These are phyloP conservation scores for Podilymbus podiceps DNA, from an alignment of 2,113 vertebrate genomes.

Conservation along the genomic window DNA sequence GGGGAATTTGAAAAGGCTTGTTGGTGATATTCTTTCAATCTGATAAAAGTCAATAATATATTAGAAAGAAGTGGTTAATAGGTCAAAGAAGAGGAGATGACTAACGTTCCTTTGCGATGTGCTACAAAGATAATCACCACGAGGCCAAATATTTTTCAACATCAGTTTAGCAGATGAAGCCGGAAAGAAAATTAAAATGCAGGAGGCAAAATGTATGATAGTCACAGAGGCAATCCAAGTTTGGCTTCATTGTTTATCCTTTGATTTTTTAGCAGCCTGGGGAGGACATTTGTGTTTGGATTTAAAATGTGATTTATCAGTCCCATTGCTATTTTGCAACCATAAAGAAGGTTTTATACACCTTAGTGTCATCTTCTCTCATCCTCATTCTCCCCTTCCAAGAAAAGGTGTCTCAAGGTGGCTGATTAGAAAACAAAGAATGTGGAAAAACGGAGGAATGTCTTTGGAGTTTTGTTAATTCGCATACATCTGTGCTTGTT, in stretches of 20 bases:
- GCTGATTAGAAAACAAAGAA: not conserved
- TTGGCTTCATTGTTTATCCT: constrained; percentile 8
- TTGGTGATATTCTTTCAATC: not conserved
- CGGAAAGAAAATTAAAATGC: constrained; percentile 32
- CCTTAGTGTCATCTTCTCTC: not conserved
- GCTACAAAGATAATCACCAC: not conserved
- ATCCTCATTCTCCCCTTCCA: not conserved
- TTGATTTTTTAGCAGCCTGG: not conserved
- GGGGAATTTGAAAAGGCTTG: not conserved
- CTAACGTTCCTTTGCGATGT: not conserved
- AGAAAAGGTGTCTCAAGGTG: not conserved
- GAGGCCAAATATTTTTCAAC: not conserved
- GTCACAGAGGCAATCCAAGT: not conserved
- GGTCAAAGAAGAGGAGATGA: not conserved
- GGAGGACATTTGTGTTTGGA: not conserved
- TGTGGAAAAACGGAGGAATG: not conserved
- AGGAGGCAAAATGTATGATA: not conserved
- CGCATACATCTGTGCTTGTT: not conserved
- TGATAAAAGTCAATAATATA: not conserved
- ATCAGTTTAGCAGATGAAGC: constrained; percentile 7
- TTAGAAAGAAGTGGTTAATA: not conserved
- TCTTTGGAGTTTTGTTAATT: not conserved
- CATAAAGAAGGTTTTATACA: not conserved
- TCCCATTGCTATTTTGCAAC: not conserved
- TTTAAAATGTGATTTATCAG: not conserved